Percentiles rank a stretch among this genome's conserved stretches.
phyloP scores from a whole-genome alignment of 2,888 invertebrate species.

The Siphonodentalium dalli region DNA sequence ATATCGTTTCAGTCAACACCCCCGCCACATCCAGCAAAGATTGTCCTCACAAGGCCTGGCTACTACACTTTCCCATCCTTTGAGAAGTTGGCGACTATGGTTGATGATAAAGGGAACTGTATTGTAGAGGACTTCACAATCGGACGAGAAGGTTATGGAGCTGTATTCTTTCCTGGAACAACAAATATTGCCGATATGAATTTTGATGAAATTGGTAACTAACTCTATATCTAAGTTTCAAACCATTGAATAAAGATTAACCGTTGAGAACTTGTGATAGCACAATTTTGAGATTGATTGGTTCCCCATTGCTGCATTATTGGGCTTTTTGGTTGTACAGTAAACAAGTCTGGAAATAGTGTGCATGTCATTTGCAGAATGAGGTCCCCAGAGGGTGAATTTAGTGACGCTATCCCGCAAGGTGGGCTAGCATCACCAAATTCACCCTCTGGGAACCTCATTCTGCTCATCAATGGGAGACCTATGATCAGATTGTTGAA shows the following conservation, averaged over 20 bases:
- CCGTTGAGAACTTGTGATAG: not conserved
- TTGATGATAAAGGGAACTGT: conserved; percentile 78
- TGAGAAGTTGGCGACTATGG: conserved; percentile 75
- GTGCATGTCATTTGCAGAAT: no score
- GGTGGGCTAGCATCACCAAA: no score
- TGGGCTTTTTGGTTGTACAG: no score
- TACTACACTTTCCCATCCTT: conserved; percentile 91
- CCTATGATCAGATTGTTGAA: no score
- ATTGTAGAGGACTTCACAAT: conserved; percentile 86
- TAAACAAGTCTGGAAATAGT: no score
- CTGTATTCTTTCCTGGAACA: conserved; percentile 82
- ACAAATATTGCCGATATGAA: conserved; percentile 86
- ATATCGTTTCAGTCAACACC: conserved; percentile 35
- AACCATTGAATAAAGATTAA: not conserved
- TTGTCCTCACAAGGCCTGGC: conserved; percentile 79
- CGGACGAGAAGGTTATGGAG: conserved; percentile 89
- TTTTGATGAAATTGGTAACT: conserved; percentile 81
- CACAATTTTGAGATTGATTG: not conserved
- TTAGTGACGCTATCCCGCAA: no score
- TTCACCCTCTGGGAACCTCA: no score
- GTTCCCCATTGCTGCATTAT: not conserved
- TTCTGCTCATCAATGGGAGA: no score
- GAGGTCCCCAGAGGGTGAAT: no score
- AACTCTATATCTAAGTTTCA: not conserved
- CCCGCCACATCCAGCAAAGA: conserved; percentile 73